phyloP scores from a whole-genome alignment of 2,797 vertebrate genomes.

The Graptemys geographica region DNA sequence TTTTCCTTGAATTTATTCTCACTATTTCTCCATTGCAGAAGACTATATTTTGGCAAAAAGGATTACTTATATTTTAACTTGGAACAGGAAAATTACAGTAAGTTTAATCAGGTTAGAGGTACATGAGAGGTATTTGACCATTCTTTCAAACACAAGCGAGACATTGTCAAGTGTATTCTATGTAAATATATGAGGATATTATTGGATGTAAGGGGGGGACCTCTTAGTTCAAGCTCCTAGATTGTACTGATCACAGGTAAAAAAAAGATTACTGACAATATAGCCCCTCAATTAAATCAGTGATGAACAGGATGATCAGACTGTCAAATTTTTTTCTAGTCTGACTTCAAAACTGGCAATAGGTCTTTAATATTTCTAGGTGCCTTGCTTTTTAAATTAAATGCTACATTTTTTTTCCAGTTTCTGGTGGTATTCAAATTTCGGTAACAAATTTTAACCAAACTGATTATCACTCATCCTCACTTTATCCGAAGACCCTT shows the following conservation, averaged over 20 bases:
- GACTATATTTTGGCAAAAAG: not conserved
- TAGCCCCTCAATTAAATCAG: not conserved
- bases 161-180: not conserved
- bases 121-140: not conserved
- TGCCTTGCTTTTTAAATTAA: not conserved
- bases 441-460: not conserved
- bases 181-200: not conserved
- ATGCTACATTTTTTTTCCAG: not conserved
- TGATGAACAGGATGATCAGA: not conserved
- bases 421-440: not conserved
- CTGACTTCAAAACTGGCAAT: not conserved
- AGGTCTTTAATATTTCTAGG: not conserved
- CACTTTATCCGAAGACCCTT: not conserved
- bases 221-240: not conserved
- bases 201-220: not conserved
- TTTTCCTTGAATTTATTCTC: not conserved
- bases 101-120: not conserved
- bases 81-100: not conserved
- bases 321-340: not conserved
- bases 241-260: not conserved
- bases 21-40: not conserved
- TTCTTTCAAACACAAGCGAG: not conserved
- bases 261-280: not conserved
- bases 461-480: not conserved
- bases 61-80: not conserved